A percentile compares a stretch with the other conserved stretches of the same genome.
Conservation (phyloP, 2,888 invertebrate species). For the Xanthia togata region DNA sequence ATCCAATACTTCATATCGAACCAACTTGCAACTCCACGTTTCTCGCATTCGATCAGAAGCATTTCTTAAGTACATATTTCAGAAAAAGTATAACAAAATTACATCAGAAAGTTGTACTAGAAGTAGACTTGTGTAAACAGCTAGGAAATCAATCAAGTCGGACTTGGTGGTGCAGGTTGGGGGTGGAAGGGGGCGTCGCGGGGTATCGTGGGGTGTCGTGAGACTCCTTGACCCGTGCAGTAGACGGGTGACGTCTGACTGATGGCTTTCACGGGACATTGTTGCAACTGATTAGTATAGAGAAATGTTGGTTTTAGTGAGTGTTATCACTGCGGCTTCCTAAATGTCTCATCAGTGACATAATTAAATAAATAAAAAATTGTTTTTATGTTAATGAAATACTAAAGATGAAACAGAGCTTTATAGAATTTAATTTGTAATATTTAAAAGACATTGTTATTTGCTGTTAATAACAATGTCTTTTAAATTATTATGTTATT, state of each 20-base stretch:
- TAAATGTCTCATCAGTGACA: too few species aligned
- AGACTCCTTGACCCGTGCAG: constrained; percentile 84
- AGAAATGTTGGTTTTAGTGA: constrained; percentile 6
- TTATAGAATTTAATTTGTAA: too few species aligned
- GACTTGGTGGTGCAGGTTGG: constrained; percentile 62
- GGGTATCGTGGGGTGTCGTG: constrained; percentile 60
- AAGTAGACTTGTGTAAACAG: constrained; percentile 69
- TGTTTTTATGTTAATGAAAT: not conserved
- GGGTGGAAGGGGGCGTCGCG: constrained; percentile 45
- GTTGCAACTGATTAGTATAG: constrained; percentile 58
- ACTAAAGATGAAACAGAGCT: not conserved
- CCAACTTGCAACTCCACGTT: constrained; percentile 8
- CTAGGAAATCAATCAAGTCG: constrained; percentile 88
- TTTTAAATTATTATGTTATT: too few species aligned
- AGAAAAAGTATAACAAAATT: constrained; percentile 58
- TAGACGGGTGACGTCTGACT: constrained; percentile 80
- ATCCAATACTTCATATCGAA: constrained; percentile 13
- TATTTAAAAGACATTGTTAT: not conserved
- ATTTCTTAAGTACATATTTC: constrained; percentile 49
- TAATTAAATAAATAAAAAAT: too few species aligned
- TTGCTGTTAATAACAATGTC: too few species aligned
- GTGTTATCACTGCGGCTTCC: not conserved
- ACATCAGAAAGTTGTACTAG: constrained; percentile 64
- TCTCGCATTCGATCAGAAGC: constrained; percentile 42
- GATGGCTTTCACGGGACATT: constrained; percentile 77